Conservation (phyloP, 2,888 invertebrate genomes). For the Onthophagus sagittarius region DNA sequence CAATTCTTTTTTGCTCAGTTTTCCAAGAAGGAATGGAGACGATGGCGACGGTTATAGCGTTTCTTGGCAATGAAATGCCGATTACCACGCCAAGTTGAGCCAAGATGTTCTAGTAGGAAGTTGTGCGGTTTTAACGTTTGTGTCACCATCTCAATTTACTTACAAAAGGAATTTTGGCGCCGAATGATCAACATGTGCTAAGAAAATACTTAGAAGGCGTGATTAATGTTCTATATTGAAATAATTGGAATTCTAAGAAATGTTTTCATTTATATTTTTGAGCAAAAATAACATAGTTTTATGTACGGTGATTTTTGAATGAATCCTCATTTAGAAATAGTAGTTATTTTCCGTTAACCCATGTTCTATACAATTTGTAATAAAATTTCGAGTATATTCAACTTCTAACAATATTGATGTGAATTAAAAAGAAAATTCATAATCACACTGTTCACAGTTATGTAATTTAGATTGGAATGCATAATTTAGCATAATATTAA, state of each 20-base stretch:
- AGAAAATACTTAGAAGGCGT: background rate
- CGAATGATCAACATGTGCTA: background rate
- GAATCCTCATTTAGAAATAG: no score
- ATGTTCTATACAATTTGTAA: no score
- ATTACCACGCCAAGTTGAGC: background rate
- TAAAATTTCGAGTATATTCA: no score
- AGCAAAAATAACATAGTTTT: no score
- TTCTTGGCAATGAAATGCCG: background rate
- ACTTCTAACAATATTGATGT: no score
- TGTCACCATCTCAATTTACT: background rate
- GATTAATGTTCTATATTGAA: background rate
- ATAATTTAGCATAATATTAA: no score
- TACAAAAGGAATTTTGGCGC: conserved; percentile 5
- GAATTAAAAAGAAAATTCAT: no score
- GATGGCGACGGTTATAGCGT: background rate
- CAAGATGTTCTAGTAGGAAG: conserved; percentile 3
- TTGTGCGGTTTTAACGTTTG: background rate
- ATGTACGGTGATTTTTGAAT: no score
- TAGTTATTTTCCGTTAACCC: no score
- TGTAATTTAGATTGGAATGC: no score
- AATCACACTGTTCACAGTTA: no score
- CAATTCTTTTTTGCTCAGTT: background rate
- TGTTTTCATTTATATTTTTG: background rate
- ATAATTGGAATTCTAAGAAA: background rate
- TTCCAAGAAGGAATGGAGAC: background rate